Percentiles rank a stretch among this genome's conserved stretches.
phyloP scores from a whole-genome alignment of 2,888 invertebrate species.

The Patella caerulea region DNA sequence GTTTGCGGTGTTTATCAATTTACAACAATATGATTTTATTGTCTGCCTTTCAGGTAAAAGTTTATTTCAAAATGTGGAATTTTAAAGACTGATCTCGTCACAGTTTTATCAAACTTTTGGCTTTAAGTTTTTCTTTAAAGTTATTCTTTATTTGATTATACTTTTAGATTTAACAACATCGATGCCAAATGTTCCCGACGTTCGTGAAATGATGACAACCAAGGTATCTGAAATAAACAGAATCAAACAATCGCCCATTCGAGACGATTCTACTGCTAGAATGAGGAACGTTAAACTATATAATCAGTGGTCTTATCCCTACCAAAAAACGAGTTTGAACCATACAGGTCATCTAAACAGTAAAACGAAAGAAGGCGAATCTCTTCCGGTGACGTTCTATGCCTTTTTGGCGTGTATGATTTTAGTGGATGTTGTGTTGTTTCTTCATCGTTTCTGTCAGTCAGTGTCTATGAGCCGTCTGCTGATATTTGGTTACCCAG shows the following conservation, averaged over 20 bases:
- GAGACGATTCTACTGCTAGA: not conserved
- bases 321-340: slow-evolving; percentile 22
- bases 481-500: slow-evolving; percentile 66
- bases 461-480: slow-evolving; percentile 63
- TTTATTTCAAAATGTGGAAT: too few relatives aligned
- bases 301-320: slow-evolving; percentile 37
- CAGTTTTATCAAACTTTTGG: too few relatives aligned
- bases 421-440: slow-evolving; percentile 63
- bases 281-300: slow-evolving; percentile 31
- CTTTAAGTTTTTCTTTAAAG: too few relatives aligned
- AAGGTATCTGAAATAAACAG: slow-evolving; percentile 9
- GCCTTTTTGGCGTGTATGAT: slow-evolving; percentile 56
- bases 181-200: slow-evolving; percentile 24
- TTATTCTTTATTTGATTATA: not conserved
- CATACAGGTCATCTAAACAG: slow-evolving; percentile 5
- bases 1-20: too few relatives aligned
- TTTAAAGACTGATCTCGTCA: too few relatives aligned
- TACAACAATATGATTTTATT: too few relatives aligned
- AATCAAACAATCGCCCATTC: not conserved
- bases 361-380: not conserved
- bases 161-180: slow-evolving; percentile 22
- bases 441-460: slow-evolving; percentile 66
- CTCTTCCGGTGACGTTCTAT: slow-evolving; percentile 16
- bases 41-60: too few relatives aligned
- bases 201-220: slow-evolving; percentile 22